These are phyloP conservation scores for Archips crataeganus DNA, from an alignment of 2,888 invertebrate genomes.

Conservation along the genomic window DNA sequence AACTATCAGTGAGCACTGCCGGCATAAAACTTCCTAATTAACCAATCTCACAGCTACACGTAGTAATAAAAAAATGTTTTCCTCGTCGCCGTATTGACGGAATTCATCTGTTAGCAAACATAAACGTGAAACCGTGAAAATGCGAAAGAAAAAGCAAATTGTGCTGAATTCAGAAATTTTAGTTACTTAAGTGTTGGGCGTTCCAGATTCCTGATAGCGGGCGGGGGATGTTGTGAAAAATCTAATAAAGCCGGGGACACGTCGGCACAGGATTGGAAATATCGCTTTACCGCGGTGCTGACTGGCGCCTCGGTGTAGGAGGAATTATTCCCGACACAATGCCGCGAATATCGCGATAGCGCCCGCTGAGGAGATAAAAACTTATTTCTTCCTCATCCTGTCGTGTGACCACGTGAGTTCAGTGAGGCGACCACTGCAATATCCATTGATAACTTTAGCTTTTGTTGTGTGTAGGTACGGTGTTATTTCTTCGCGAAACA, in stretches of 20 bases:
- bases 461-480: neutral
- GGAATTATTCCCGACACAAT: conserved; percentile 4
- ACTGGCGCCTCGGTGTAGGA: neutral
- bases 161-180: conserved; percentile 59
- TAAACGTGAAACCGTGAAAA: conserved; percentile 35
- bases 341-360: neutral
- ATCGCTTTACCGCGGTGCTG: conserved; percentile 2
- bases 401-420: neutral
- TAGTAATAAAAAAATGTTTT: conserved; percentile 55
- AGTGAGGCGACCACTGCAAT: neutral
- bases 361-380: neutral
- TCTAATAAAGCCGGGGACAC: conserved; percentile 61
- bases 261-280: conserved; percentile 5
- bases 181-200: conserved; percentile 70
- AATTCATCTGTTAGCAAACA: conserved; percentile 50
- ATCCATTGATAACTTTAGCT: neutral
- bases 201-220: conserved; percentile 67
- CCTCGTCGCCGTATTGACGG: conserved; percentile 63
- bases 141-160: conserved; percentile 66
- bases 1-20: conserved; percentile 54
- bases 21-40: conserved; percentile 68
- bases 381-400: neutral
- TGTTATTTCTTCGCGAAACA: no score
- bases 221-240: conserved; percentile 61
- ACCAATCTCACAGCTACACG: conserved; percentile 47